Base-by-base conservation (phyloP, 2,888 invertebrate genomes). In the Mesorhabditis sp. region DNA sequence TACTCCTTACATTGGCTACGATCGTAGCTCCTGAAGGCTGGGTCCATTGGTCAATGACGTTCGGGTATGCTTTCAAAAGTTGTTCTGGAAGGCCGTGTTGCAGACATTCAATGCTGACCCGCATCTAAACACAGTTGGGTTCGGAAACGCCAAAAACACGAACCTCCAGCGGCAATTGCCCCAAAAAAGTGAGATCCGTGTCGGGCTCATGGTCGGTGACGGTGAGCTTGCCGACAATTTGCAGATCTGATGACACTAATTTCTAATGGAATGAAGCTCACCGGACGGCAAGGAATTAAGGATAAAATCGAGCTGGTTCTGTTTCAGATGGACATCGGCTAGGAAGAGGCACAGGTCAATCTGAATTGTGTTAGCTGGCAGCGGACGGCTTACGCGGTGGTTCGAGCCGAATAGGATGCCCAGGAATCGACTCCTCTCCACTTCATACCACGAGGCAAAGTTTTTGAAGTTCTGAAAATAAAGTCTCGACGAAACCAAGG, bases 41-140 rank as follows among this genome's bases (percentile, higher is more conserved):
- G n/a, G 58, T 50, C 58, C 58, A 50, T 50, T 50, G 58, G n/a
- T 50, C 58, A 13, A 50, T 50, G 58, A 50, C n/a, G n/a, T 50
- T 50, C n/a, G 58, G 58, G 58, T 50, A 50, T 10, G 58, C 7
- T 50, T 50, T 50, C 10, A 50, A n/a, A 28, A 28, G 28, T 28
- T 28, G 28, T 28, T 28, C 28, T 28, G 28, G 28, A 28, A 28
- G 28, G 28, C 28, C 28, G 28, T 28, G 28, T 28, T 28, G 28
- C 28, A 28, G 28, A 28, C 28, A 28, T 28, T 28, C 28, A 28
- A 28, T 28, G 28, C 28, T 28, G 28, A 28, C 28, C 28, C 28
- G 28, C 28, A 28, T 28, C 28, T 28, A 28, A 28, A 28, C 28
- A 28, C 28, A 28, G 2, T 28, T 28, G 28, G 28, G 28, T 28